phyloP scores from a whole-genome alignment of 2,888 invertebrate species.

The Apotomis turbidana region DNA sequence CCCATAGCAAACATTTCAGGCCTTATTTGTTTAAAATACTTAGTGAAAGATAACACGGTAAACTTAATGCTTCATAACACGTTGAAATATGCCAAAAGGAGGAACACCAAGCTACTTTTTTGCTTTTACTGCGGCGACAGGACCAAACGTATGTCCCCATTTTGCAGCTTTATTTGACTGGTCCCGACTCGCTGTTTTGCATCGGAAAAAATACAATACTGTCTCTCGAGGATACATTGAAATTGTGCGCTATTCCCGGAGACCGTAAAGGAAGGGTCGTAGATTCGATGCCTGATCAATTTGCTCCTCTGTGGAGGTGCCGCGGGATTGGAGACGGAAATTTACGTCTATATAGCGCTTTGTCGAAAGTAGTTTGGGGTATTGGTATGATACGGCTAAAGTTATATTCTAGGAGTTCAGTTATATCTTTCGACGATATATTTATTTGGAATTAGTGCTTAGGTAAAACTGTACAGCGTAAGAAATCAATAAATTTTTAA shows the following conservation, averaged over 20 bases:
- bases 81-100: no score
- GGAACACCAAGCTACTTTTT: background rate
- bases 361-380: background rate
- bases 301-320: conserved; percentile 2
- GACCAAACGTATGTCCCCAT: conserved; percentile 29
- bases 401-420: background rate
- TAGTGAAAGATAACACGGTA: no score
- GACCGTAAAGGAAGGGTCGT: conserved; percentile 27
- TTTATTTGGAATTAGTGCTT: no score
- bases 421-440: no score
- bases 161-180: conserved; percentile 41
- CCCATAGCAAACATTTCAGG: no score
- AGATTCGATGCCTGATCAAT: conserved; percentile 14
- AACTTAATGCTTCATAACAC: no score
- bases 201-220: conserved; percentile 41
- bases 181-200: conserved; percentile 41
- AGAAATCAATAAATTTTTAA: no score
- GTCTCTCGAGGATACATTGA: conserved; percentile 41
- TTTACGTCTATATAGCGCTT: conserved; percentile 3
- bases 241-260: conserved; percentile 30
- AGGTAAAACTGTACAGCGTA: no score
- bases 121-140: background rate
- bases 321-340: background rate
- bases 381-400: background rate
- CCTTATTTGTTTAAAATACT: no score